Evolutionary conservation across 2,888 invertebrate species (phyloP).

Genomic region (Caenorhabditis uteleia): DNA sequence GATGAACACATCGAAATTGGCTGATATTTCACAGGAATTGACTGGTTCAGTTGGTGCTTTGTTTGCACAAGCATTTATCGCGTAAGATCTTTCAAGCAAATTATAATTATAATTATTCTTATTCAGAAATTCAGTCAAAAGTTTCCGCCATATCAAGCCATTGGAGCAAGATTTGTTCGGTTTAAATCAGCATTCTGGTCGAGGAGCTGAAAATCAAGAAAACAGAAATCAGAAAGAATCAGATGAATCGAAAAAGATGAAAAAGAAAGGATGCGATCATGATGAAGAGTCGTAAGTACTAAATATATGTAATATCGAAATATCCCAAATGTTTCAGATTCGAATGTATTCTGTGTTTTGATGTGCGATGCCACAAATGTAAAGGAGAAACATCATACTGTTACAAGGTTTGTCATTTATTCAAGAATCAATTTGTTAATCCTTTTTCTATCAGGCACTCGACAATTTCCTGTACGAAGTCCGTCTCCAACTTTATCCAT

Average conservation of each 20-base stretch:
- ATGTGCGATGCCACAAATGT: conserved; percentile 23
- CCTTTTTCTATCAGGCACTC: conserved; percentile 17
- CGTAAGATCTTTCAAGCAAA: conserved; percentile 9
- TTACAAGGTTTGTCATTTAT: conserved; percentile 12
- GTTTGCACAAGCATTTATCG: conserved; percentile 33
- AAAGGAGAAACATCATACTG: conserved; percentile 31
- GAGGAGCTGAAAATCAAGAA: no score
- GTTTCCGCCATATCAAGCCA: conserved; percentile 28
- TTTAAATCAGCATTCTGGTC: no score
- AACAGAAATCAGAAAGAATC: no score
- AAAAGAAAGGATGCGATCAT: conserved; percentile 16
- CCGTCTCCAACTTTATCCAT: conserved; percentile 23
- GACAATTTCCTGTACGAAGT: conserved; percentile 38
- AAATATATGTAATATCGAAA: background rate
- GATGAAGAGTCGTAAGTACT: conserved; percentile 15
- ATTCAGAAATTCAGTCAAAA: conserved; percentile 21
- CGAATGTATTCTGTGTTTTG: conserved; percentile 35
- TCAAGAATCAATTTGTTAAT: background rate
- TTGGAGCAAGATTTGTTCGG: conserved; percentile 16
- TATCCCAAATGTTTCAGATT: conserved; percentile 10
- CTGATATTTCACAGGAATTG: conserved; percentile 23
- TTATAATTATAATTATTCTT: background rate
- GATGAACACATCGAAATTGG: conserved; percentile 16
- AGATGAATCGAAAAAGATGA: background rate
- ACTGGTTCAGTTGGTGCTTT: conserved; percentile 17